Conservation (phyloP, 37 sponge, comb jelly and placozoan genomes). For the Amphimedon queenslandica region DNA sequence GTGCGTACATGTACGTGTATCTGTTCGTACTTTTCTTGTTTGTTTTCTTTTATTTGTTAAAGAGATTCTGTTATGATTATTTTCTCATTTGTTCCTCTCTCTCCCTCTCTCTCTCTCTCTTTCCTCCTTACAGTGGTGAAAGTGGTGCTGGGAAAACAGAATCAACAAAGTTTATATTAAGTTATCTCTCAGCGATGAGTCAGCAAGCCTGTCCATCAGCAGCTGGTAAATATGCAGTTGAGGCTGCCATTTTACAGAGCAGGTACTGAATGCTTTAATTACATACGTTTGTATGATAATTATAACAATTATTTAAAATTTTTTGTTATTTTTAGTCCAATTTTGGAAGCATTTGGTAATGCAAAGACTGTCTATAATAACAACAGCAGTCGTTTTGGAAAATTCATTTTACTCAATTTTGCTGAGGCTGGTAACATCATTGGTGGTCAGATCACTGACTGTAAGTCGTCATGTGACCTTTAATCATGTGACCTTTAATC, state of each 20-base stretch:
- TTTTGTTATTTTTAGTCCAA: slow-evolving; percentile 64
- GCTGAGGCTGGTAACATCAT: slow-evolving; percentile 75
- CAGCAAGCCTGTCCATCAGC: slow-evolving; percentile 32
- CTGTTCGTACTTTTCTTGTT: background rate
- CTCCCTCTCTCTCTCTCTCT: background rate
- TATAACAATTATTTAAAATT: background rate
- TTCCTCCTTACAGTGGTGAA: slow-evolving; percentile 77
- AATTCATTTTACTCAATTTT: slow-evolving; percentile 93
- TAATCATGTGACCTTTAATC: slow-evolving; percentile 29
- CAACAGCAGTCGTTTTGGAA: slow-evolving; percentile 97
- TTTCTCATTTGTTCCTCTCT: background rate
- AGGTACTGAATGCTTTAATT: slow-evolving; percentile 37
- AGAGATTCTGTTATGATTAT: background rate
- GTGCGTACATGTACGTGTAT: background rate
- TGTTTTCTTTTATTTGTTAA: too few relatives aligned
- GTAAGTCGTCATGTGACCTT: slow-evolving; percentile 42
- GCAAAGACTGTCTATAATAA: slow-evolving; percentile 99
- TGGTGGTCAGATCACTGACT: slow-evolving; percentile 90
- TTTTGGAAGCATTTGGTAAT: slow-evolving; percentile 99
- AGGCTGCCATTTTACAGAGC: slow-evolving; percentile 82
- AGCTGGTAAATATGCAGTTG: slow-evolving; percentile 44
- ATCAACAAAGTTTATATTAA: slow-evolving; percentile 94
- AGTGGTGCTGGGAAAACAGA: slow-evolving; percentile 99
- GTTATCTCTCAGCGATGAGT: slow-evolving; percentile 88
- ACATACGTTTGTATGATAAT: background rate